Evolutionary conservation across 2,888 invertebrate species (phyloP).

Genomic region (Thymelicus lineola): DNA sequence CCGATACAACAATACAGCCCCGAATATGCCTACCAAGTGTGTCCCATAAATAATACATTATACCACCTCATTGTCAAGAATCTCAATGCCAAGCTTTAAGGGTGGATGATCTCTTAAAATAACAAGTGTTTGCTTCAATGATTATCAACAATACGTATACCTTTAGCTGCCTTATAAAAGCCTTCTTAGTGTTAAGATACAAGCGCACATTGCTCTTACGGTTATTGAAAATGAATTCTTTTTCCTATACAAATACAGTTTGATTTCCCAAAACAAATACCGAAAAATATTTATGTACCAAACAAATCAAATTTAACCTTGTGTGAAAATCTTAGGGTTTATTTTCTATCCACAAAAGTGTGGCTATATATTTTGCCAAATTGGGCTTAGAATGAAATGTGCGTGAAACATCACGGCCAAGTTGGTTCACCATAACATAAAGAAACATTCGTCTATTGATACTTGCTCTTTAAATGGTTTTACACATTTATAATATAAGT

Average conservation of each 20-base stretch:
- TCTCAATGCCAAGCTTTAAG: slow-evolving; percentile 78
- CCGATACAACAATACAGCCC: slow-evolving; percentile 62
- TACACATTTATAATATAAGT: slow-evolving; percentile 84
- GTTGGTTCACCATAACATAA: slow-evolving; percentile 83
- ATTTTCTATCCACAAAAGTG: slow-evolving; percentile 42
- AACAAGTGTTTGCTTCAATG: slow-evolving; percentile 86
- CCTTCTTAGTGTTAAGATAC: slow-evolving; percentile 56
- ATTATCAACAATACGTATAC: slow-evolving; percentile 82
- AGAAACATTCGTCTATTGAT: slow-evolving; percentile 81
- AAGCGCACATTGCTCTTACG: slow-evolving; percentile 35
- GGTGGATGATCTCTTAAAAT: slow-evolving; percentile 86
- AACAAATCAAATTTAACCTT: slow-evolving; percentile 39
- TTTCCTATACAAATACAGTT: neutral
- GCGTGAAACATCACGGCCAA: slow-evolving; percentile 83
- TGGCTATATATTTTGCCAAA: slow-evolving; percentile 51
- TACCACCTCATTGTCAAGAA: slow-evolving; percentile 76
- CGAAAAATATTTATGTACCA: neutral
- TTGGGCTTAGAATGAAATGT: slow-evolving; percentile 73
- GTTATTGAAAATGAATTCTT: slow-evolving; percentile 30
- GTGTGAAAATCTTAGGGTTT: slow-evolving; percentile 37
- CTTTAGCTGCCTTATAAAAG: slow-evolving; percentile 82
- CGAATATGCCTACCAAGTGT: slow-evolving; percentile 79
- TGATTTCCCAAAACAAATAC: neutral
- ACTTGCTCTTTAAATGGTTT: slow-evolving; percentile 83
- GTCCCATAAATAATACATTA: slow-evolving; percentile 84